Evolutionary conservation across 1,140 invertebrate species (phyloP).

Genomic region (Notospermus geniculatus): DNA sequence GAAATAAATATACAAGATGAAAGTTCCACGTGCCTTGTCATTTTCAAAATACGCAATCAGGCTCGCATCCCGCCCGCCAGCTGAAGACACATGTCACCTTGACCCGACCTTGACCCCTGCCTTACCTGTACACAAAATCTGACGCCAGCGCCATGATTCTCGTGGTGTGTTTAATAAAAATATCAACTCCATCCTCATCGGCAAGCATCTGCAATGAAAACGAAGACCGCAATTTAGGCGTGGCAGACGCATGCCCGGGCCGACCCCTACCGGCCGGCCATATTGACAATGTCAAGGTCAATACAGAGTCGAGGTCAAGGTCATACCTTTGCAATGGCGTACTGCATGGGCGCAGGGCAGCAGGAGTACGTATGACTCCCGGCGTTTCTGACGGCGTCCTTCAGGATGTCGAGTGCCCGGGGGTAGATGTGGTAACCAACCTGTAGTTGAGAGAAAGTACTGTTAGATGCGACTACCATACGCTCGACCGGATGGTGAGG

Average conservation of each 20-base stretch:
- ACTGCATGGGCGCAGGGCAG: conserved; percentile 49
- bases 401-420: conserved; percentile 30
- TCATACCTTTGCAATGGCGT: conserved; percentile 39
- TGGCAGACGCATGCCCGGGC: too few relatives aligned
- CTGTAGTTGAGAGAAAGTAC: conserved; percentile 18
- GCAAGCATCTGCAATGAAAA: conserved; percentile 32
- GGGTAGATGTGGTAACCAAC: conserved; percentile 51
- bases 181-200: conserved; percentile 30
- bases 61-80: too few relatives aligned
- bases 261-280: too few relatives aligned
- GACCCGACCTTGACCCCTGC: too few relatives aligned
- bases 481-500: too few relatives aligned
- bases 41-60: too few relatives aligned
- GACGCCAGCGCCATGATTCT: conserved; percentile 40
- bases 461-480: too few relatives aligned
- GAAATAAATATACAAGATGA: conserved; percentile 11
- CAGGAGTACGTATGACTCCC: conserved; percentile 50
- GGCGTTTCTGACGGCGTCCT: conserved; percentile 37
- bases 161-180: conserved; percentile 42
- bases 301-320: too few relatives aligned
- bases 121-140: conserved; percentile 37
- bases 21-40: too few relatives aligned
- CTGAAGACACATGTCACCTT: too few relatives aligned
- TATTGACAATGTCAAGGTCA: too few relatives aligned
- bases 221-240: too few relatives aligned